Conservation (phyloP, 1,140 invertebrate species). For the Araneus ventricosus region DNA sequence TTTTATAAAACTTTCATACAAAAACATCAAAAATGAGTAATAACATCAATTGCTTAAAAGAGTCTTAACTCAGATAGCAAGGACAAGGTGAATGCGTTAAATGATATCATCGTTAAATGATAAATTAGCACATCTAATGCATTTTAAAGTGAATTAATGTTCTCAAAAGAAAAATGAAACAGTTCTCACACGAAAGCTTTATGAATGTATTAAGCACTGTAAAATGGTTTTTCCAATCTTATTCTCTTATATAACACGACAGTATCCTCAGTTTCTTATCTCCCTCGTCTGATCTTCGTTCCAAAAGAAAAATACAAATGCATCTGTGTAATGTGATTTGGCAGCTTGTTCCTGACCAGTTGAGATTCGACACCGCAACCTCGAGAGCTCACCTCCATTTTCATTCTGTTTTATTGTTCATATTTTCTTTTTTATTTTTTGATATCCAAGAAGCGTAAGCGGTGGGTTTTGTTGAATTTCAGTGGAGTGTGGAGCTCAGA, state of each 20-base stretch:
- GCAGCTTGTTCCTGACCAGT: background rate
- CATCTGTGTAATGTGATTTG: background rate
- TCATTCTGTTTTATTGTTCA: background rate
- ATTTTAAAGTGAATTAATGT: too few species aligned
- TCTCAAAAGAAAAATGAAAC: too few species aligned
- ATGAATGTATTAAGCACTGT: too few species aligned
- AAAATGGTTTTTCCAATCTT: background rate
- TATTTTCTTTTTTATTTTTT: background rate
- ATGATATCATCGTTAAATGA: too few species aligned
- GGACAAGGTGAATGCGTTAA: too few species aligned
- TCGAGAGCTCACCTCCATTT: background rate
- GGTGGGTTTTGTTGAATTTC: background rate
- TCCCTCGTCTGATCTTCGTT: background rate
- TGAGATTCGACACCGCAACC: background rate
- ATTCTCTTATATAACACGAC: background rate
- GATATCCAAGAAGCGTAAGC: background rate
- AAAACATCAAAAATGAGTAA: too few species aligned
- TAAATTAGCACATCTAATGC: too few species aligned
- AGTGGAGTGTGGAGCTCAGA: background rate
- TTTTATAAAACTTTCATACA: too few species aligned
- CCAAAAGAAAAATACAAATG: background rate
- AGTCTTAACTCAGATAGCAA: too few species aligned
- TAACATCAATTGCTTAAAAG: too few species aligned
- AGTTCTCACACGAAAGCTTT: too few species aligned
- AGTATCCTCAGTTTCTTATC: background rate